These are phyloP conservation scores for Peromyscus attwateri DNA, from an alignment of 2,797 vertebrate species.

Conservation along the genomic window DNA sequence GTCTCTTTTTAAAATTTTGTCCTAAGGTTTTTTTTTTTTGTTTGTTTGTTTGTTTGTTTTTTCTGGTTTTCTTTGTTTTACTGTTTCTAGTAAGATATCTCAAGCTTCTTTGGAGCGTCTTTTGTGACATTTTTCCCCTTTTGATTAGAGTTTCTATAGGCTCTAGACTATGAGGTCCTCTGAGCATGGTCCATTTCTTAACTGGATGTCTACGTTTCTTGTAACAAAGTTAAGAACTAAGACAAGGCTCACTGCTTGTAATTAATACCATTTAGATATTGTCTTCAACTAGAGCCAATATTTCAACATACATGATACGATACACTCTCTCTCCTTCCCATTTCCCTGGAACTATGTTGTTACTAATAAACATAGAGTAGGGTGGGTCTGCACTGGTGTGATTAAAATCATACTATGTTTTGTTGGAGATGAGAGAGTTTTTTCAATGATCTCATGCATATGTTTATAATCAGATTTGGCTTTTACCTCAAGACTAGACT, in stretches of 20 bases:
- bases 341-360: not conserved
- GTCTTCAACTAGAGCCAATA: not conserved
- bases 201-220: not conserved
- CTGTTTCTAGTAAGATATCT: not conserved
- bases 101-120: not conserved
- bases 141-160: not conserved
- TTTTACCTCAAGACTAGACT: not conserved
- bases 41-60: not conserved
- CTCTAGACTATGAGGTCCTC: not conserved
- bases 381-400: not conserved
- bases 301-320: not conserved
- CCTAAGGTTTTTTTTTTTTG: not conserved
- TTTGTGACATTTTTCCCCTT: not conserved
- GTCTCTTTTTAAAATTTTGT: not conserved
- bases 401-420: not conserved
- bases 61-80: not conserved
- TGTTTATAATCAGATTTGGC: conserved; percentile 33
- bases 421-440: conserved; percentile 22
- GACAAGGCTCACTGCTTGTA: not conserved
- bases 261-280: not conserved
- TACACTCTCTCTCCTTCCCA: not conserved
- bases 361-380: not conserved
- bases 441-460: not conserved
- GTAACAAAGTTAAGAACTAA: not conserved
- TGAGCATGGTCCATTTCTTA: not conserved